Base-by-base conservation (phyloP, 2,797 vertebrate species). In the Pipistrellus kuhlii region DNA sequence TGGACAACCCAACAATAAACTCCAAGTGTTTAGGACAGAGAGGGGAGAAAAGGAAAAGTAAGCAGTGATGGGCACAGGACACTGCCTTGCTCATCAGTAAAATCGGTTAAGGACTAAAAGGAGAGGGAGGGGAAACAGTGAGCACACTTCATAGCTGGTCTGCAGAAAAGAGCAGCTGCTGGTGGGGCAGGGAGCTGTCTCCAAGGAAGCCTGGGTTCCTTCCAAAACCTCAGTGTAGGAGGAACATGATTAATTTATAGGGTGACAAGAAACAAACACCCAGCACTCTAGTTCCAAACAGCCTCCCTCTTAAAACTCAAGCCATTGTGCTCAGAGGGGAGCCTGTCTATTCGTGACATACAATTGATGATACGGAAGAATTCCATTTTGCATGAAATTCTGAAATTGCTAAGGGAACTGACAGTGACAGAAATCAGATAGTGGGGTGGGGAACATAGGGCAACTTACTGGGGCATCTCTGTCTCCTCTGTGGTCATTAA, bases 261-360 rank as follows among this genome's bases (percentile, higher is more conserved):
- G 53, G 55, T 75, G 85, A 91, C 38, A 55, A 85, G 88, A 93
- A 89, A 72, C 85, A 87, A 83, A 84, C 59, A 94, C 83, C 77
- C n/a, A 73, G 51, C 53, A 48, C 55, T 73, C n/a, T 46, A 66
- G n/a, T 64, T 91, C 59, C 46, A 80, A 81, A 85, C 35, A 94
- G 90, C 35, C 76, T 46, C n/a, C 30, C 41, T 78, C 77, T 53
- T 53, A 38, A 83, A 80, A 76, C 9, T 32, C 30, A 72, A 80
- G 27, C 25, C n/a, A 44, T 6, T 4, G 3, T 15, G 25, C 30
- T 62, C 88, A 8, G 13, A 89, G 41, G 51, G 66, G 75, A 89
- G 76, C 73, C 35, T 4, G 9, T 3, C 18, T 32, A 75, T 14
- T 25, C 38, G 14, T 62, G 41, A 82, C 27, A 51, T 8, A n/a